Base-by-base conservation (phyloP, 2,888 invertebrate species). In the Brachypalpus laphriformis region DNA sequence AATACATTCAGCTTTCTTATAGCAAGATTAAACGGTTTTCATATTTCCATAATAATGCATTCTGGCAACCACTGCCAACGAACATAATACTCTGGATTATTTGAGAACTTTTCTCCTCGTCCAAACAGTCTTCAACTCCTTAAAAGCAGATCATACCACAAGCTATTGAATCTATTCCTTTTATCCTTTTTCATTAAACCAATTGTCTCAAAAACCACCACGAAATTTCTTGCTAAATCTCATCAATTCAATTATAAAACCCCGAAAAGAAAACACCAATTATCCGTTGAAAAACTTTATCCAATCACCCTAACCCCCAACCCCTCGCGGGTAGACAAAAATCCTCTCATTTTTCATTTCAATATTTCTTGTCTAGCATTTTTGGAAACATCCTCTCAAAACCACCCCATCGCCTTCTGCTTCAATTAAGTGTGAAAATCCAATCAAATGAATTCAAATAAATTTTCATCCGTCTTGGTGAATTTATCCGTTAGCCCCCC, bases 391-490 rank as follows among this genome's bases (percentile, higher is more conserved):
- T 57, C 59, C 28, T 49, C 25, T 5, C 25, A n/a, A n/a, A 7
- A 16, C 25, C 49, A 31, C 6, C 34, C 34, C 40, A 25, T 4
- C 18, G 16, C 56, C 25, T 49, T 49, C 28, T 42, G 28, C 18
- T 42, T 16, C 72, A 80, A 80, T 81, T 76, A 66, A 76, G 59
- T 77, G 77, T 63, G 77, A 66, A 82, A 82, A 77, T 77, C 72
- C 72, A 82, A 77, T 82, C 59, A 77, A 82, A 82, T 57, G 66
- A 68, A 72, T 61, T 71, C 66, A 63, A 47, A 74, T 70, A 68
- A 68, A 81, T 75, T 56, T 61, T 51, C 49, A 82, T 82, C 63
- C 63, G 59, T 71, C 70, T 70, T 34, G 59, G 45, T 54, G 40
- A 47, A 37, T 70, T 28, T 25, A 57, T 42, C 22, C 40, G 59